These are phyloP conservation scores for Drosophila nr. perissopoda DNA, from an alignment of 2,888 invertebrate species.

Conservation along the genomic window DNA sequence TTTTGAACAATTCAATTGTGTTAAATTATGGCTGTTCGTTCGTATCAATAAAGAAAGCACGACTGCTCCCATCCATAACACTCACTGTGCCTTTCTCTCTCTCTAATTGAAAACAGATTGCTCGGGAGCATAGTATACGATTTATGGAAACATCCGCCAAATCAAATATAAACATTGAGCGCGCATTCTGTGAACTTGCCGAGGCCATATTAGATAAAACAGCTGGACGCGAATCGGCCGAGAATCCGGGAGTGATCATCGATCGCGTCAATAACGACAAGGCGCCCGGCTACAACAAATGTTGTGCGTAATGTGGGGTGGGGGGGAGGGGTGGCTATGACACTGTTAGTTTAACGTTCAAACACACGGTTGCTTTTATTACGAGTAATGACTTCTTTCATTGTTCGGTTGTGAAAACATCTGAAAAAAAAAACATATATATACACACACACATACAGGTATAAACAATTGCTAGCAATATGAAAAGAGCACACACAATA, in stretches of 20 bases:
- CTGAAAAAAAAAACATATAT: constrained; percentile 8
- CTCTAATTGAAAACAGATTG: constrained; percentile 89
- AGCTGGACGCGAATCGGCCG: constrained; percentile 91
- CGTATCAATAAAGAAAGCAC: neutral
- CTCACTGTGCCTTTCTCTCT: constrained; percentile 35
- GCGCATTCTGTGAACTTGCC: constrained; percentile 97
- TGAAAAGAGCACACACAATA: neutral
- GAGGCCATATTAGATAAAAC: constrained; percentile 98
- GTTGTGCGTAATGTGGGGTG: constrained; percentile 83
- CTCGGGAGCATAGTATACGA: constrained; percentile 96
- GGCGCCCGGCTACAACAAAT: constrained; percentile 84
- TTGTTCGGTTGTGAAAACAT: too few species aligned
- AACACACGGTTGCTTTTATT: constrained; percentile 52
- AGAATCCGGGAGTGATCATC: constrained; percentile 90
- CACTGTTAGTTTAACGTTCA: constrained; percentile 53
- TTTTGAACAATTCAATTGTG: neutral
- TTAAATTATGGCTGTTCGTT: neutral
- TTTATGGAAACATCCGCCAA: constrained; percentile 99
- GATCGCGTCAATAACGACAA: constrained; percentile 87
- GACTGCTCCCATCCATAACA: neutral
- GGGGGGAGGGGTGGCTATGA: constrained; percentile 16
- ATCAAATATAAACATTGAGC: constrained; percentile 98
- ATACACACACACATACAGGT: neutral
- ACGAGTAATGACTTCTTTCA: too few species aligned
- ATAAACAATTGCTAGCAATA: constrained; percentile 1